These are phyloP conservation scores for Chitala chitala DNA, from an alignment of 2,113 vertebrate genomes.

Conservation along the genomic window DNA sequence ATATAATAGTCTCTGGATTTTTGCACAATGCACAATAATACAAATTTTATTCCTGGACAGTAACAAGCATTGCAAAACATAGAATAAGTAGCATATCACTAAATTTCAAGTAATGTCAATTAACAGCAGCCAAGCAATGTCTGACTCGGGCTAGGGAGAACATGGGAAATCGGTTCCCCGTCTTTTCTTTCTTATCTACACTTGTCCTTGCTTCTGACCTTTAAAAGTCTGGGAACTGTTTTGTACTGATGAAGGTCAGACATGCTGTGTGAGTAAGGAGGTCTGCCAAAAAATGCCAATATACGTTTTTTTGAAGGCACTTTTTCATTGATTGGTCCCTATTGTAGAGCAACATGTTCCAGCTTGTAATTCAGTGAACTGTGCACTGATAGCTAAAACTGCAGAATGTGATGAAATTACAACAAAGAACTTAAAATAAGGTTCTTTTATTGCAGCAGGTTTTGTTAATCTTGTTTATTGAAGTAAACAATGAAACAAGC, in stretches of 20 bases:
- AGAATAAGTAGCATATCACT: neutral
- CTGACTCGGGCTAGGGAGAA: neutral
- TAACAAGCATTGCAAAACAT: neutral
- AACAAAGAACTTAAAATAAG: too few relatives aligned
- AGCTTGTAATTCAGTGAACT: neutral
- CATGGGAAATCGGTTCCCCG: neutral
- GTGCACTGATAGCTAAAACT: neutral
- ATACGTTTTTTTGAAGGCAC: neutral
- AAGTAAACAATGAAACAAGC: too few relatives aligned
- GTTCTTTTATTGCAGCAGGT: too few relatives aligned
- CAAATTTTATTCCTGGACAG: neutral
- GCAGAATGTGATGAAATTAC: neutral
- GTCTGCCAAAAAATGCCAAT: neutral
- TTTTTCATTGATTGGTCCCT: neutral
- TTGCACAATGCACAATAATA: neutral
- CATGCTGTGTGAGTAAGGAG: neutral
- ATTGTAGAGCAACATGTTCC: too few relatives aligned
- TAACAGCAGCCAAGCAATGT: neutral
- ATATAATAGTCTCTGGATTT: too few relatives aligned
- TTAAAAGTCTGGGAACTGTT: constrained; percentile 5
- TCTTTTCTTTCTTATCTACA: constrained; percentile 3
- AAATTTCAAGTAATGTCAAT: neutral
- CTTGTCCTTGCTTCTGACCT: constrained; percentile 14
- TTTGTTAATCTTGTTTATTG: too few relatives aligned
- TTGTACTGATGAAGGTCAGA: constrained; percentile 23